Evolutionary conservation across 2,888 invertebrate species (phyloP).

Genomic region (Lydus trimaculatus): DNA sequence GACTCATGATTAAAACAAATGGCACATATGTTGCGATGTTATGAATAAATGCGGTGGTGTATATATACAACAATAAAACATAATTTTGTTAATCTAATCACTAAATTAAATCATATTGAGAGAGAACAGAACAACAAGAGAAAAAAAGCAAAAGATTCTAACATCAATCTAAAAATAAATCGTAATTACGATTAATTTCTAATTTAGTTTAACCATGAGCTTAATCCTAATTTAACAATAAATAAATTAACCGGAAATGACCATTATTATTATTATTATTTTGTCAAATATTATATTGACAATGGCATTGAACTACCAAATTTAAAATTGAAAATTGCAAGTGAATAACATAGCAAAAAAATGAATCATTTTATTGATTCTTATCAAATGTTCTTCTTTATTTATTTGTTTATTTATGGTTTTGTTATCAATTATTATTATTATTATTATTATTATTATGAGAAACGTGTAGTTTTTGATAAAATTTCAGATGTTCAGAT

Average conservation of each 20-base stretch:
- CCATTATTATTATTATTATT: constrained; percentile 20
- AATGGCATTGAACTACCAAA: constrained; percentile 35
- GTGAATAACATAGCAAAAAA: neutral
- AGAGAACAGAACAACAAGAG: too few relatives aligned
- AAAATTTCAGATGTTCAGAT: neutral
- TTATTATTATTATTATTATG: neutral
- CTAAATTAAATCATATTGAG: neutral
- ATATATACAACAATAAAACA: neutral
- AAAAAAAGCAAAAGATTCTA: neutral
- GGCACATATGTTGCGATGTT: neutral
- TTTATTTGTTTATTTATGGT: neutral
- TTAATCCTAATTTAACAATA: neutral
- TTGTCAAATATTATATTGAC: constrained; percentile 2
- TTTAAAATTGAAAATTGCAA: constrained; percentile 9
- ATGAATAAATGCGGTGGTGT: neutral
- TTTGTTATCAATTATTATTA: neutral
- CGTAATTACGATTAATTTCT: neutral
- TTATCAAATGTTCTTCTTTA: neutral
- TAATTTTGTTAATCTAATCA: neutral
- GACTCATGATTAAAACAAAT: neutral
- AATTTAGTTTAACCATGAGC: neutral
- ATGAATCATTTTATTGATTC: neutral
- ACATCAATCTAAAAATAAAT: neutral
- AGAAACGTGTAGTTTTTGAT: neutral
- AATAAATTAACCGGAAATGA: constrained; percentile 9